phyloP scores from a whole-genome alignment of 2,888 invertebrate species.

The Calameuta filiformis region DNA sequence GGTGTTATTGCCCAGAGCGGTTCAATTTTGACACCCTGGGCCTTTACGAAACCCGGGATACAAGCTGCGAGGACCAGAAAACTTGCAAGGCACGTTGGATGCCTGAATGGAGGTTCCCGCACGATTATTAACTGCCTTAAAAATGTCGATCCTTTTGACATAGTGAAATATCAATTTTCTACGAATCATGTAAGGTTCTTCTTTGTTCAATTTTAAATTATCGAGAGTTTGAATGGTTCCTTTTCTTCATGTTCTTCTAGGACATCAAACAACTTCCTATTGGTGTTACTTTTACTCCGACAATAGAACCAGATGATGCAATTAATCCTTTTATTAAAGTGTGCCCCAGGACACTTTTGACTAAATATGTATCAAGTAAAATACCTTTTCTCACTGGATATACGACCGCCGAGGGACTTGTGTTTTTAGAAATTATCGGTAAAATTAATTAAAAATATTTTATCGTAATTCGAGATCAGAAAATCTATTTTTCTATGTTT shows the following conservation, averaged over 20 bases:
- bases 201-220: neutral
- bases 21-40: constrained; percentile 15
- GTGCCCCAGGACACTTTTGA: constrained; percentile 10
- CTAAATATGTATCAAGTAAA: neutral
- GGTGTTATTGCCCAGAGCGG: constrained; percentile 21
- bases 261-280: constrained; percentile 15
- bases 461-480: neutral
- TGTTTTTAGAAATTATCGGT: constrained; percentile 14
- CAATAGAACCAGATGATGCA: constrained; percentile 9
- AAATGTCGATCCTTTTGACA: constrained; percentile 2
- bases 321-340: constrained; percentile 3
- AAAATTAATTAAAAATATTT: neutral
- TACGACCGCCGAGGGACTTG: constrained; percentile 12
- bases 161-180: constrained; percentile 11
- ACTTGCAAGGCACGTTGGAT: constrained; percentile 9
- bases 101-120: neutral
- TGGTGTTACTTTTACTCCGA: constrained; percentile 18
- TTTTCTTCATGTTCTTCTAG: neutral
- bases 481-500: neutral
- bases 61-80: constrained; percentile 8
- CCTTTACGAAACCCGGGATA: constrained; percentile 14
- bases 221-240: neutral
- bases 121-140: constrained; percentile 12
- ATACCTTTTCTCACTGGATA: constrained; percentile 15
- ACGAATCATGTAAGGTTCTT: constrained; percentile 3